Base-by-base conservation (phyloP, 2,797 vertebrate genomes). In the Heliangelus exortis region DNA sequence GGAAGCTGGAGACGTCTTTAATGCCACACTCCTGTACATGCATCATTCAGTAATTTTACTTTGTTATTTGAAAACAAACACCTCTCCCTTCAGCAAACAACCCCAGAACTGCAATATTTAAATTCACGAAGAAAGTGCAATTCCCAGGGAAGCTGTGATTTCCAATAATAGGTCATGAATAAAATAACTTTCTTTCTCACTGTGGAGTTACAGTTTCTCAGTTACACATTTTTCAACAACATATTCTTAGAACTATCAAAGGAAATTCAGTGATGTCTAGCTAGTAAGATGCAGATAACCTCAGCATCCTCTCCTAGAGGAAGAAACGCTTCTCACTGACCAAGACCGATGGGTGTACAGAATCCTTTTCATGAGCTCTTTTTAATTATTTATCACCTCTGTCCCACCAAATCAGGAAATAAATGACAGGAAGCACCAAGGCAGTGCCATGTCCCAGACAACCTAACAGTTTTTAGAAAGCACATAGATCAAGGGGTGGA, bases 211-310 rank as follows among this genome's bases (percentile, higher is more conserved):
- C 5, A 26, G 16, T 74, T 93, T 90, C 81, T 95, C 87, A 93
- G 84, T 92, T 91, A 94, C 88, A 43, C 14, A 28, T 62, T 95
- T 95, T 80, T 77, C 71, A 94, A 88, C 41, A 66, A 36, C 15
- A 75, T 47, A 68, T 89, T 93, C 91, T 78, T 89, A 92, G 55
- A n/a, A 55, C 90, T 95, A 93, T 83, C 81, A 95, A 92, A 94
- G 59, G 45, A 92, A 95, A 94, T 77, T 81, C 67, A 94, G 57
- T 55, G 75, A 85, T 77, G 95, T 39, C 75, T 21, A 47, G 8
- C 22, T 26, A 34, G 14, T 4, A 85, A 47, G 77, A 65, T 84
- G 73, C 47, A 87, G 74, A 78, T 93, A 95, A 95, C 10, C 8
- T 10, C 73, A 84, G 61, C 61, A 88, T n/a, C 22, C 45, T 71